Percentiles rank a stretch among this genome's conserved stretches.
These are phyloP conservation scores for Cotesia congregata DNA, from an alignment of 2,888 invertebrate genomes.

Conservation along the genomic window DNA sequence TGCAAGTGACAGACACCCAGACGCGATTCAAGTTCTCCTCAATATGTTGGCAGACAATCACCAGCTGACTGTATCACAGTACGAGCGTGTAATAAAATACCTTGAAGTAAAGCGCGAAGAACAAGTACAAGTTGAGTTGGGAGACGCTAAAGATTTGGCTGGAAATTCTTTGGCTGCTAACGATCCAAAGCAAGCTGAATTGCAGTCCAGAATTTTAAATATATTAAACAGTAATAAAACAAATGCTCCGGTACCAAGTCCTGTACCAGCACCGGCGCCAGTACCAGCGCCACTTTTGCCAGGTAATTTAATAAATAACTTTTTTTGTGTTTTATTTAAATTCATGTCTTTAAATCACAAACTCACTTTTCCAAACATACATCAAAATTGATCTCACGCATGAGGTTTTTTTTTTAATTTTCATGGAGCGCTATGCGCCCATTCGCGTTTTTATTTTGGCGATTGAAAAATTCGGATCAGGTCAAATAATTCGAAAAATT, in stretches of 20 bases:
- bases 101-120: conserved; percentile 81
- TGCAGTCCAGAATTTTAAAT: conserved; percentile 84
- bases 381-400: background rate
- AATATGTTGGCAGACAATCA: conserved; percentile 88
- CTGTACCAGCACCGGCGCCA: conserved; percentile 65
- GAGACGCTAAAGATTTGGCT: conserved; percentile 75
- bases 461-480: background rate
- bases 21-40: conserved; percentile 71
- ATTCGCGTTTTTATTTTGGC: background rate
- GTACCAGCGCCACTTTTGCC: conserved; percentile 59
- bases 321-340: background rate
- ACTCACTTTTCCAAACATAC: background rate
- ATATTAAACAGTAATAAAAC: conserved; percentile 78
- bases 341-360: background rate
- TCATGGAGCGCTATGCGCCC: conserved; percentile 27
- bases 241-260: conserved; percentile 62
- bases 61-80: conserved; percentile 82
- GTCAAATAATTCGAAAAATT: background rate
- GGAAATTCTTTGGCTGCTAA: conserved; percentile 69
- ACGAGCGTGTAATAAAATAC: conserved; percentile 82
- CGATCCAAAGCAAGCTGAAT: conserved; percentile 76
- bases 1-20: conserved; percentile 70
- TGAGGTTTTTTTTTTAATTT: background rate
- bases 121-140: conserved; percentile 82
- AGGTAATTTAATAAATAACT: conserved; percentile 56